A percentile compares a stretch with the other conserved stretches of the same genome.
Evolutionary conservation across 2,113 vertebrate genomes (phyloP).

Genomic region (Sinosuthora webbiana): DNA sequence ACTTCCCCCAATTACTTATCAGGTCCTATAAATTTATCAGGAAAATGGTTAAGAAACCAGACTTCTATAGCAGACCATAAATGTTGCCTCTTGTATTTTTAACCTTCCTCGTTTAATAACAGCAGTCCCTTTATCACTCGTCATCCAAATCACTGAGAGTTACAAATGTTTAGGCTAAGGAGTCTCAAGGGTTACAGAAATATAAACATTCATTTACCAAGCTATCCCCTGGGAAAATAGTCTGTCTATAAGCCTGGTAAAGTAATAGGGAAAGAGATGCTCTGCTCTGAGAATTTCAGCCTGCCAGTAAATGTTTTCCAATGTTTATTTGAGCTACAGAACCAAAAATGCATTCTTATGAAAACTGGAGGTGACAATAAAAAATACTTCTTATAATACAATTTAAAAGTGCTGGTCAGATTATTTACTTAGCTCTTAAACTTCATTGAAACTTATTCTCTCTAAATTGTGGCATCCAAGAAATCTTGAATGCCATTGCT

Average conservation of each 20-base stretch:
- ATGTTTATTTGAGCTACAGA: not conserved
- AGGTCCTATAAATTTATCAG: not conserved
- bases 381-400: not conserved
- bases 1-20: not conserved
- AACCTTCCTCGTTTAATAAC: not conserved
- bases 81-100: not conserved
- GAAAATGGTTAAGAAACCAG: not conserved
- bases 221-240: not conserved
- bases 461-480: not conserved
- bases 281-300: constrained; percentile 8
- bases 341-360: not conserved
- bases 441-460: not conserved
- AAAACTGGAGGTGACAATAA: not conserved
- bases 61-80: not conserved
- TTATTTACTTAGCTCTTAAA: not conserved
- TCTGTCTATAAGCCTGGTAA: not conserved
- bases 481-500: not conserved
- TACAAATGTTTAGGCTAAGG: constrained; percentile 43
- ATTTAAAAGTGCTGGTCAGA: not conserved
- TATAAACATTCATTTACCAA: constrained; percentile 53
- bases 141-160: constrained; percentile 3
- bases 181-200: constrained; percentile 48
- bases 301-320: not conserved
- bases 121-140: constrained; percentile 7
- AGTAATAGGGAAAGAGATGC: not conserved